phyloP scores from a whole-genome alignment of 2,888 invertebrate genomes.

The Zootermopsis nevadensis region DNA sequence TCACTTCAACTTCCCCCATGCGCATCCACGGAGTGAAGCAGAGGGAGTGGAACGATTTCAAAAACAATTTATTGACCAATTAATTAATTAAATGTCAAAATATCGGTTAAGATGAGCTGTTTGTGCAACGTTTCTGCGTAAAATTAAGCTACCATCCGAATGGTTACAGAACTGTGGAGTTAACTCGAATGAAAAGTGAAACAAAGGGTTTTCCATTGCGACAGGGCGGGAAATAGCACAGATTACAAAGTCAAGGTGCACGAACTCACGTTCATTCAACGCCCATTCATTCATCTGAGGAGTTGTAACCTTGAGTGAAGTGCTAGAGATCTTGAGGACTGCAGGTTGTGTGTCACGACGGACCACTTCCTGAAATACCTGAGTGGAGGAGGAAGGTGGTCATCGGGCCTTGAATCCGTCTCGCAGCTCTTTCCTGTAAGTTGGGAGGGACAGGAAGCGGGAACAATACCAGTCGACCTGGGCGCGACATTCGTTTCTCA shows the following conservation, averaged over 20 bases:
- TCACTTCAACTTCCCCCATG: no score
- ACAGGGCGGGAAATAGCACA: no score
- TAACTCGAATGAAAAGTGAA: no score
- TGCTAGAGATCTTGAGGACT: neutral
- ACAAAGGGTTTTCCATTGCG: no score
- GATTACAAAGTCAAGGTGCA: neutral
- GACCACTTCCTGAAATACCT: conserved; percentile 37
- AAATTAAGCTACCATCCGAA: no score
- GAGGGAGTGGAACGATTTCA: no score
- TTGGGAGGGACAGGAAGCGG: conserved; percentile 28
- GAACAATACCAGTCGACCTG: conserved; percentile 37
- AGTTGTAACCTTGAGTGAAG: neutral
- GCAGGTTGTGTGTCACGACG: neutral
- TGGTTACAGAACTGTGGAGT: no score
- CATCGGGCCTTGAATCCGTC: conserved; percentile 44
- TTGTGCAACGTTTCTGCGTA: no score
- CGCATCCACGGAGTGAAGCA: no score
- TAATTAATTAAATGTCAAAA: no score
- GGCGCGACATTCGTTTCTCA: conserved; percentile 32
- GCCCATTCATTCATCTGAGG: conserved; percentile 1
- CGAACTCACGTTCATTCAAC: conserved; percentile 12
- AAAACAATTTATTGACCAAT: no score
- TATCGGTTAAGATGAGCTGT: no score
- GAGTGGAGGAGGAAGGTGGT: conserved; percentile 11
- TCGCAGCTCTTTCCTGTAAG: neutral